These are phyloP conservation scores for Thaleichthys pacificus DNA, from an alignment of 2,797 vertebrate genomes.

Conservation along the genomic window DNA sequence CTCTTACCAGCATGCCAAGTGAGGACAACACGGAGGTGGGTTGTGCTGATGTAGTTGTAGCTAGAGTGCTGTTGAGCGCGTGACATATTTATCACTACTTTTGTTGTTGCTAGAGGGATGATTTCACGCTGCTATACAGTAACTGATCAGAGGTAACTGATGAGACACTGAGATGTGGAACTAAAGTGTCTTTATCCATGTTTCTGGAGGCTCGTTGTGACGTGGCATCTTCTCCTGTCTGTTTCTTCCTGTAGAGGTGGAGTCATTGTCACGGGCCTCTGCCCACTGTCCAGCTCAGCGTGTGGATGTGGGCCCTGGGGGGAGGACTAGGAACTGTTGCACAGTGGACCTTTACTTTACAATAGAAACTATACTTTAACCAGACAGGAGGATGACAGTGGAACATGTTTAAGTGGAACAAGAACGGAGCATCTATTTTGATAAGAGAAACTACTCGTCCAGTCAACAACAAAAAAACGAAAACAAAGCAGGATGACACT, in stretches of 20 bases:
- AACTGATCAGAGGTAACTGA: too few species aligned
- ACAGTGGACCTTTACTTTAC: conserved; percentile 57
- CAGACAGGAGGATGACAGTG: conserved; percentile 43
- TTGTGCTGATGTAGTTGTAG: conserved; percentile 19
- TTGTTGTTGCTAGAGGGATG: too few species aligned
- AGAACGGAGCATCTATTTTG: conserved; percentile 72
- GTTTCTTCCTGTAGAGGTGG: conserved; percentile 50
- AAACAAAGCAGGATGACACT: conserved; percentile 32
- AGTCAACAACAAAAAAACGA: conserved; percentile 42
- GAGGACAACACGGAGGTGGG: conserved; percentile 66
- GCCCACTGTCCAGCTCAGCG: conserved; percentile 31
- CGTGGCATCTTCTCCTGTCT: conserved; percentile 6
- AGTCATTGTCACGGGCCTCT: conserved; percentile 28
- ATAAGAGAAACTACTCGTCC: conserved; percentile 53
- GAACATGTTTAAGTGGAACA: conserved; percentile 50
- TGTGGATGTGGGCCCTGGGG: conserved; percentile 32
- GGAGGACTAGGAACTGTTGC: conserved; percentile 55
- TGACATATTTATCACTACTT: neutral
- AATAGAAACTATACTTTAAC: conserved; percentile 46
- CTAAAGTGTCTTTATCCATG: too few species aligned
- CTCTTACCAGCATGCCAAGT: conserved; percentile 93
- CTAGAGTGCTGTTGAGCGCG: neutral
- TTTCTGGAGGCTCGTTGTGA: too few species aligned
- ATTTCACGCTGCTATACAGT: too few species aligned
- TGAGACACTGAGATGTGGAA: too few species aligned